phyloP scores from a whole-genome alignment of 2,888 invertebrate species.

The Heliconius cydno region DNA sequence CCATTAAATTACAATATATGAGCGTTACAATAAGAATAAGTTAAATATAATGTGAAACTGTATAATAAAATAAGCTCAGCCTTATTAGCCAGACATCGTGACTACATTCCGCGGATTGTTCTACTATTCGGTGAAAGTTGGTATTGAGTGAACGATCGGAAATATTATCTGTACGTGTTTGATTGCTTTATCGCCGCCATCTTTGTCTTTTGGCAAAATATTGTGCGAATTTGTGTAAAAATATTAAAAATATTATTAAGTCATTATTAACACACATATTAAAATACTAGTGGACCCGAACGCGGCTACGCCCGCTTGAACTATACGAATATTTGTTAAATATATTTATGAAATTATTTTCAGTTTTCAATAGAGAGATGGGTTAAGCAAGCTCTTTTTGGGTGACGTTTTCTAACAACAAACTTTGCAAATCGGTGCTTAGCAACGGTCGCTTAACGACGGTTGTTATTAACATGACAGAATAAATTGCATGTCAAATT shows the following conservation, averaged over 20 bases:
- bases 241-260: too few species aligned
- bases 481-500: too few species aligned
- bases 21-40: not conserved
- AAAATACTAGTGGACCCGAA: not conserved
- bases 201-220: conserved; percentile 7
- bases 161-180: conserved; percentile 39
- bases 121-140: conserved; percentile 46
- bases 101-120: conserved; percentile 40
- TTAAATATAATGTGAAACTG: conserved; percentile 13
- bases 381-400: too few species aligned
- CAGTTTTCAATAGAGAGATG: too few species aligned
- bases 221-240: not conserved
- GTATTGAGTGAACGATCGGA: conserved; percentile 38
- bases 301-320: too few species aligned
- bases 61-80: conserved; percentile 26
- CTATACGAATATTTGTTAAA: too few species aligned
- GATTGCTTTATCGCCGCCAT: conserved; percentile 31
- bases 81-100: conserved; percentile 41
- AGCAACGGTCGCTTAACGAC: too few species aligned
- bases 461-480: too few species aligned
- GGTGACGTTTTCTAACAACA: too few species aligned
- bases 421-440: too few species aligned
- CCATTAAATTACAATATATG: not conserved
- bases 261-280: not conserved
- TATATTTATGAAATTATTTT: too few species aligned